Conservation (phyloP, 2,113 vertebrate species). For the Sinosuthora webbiana region DNA sequence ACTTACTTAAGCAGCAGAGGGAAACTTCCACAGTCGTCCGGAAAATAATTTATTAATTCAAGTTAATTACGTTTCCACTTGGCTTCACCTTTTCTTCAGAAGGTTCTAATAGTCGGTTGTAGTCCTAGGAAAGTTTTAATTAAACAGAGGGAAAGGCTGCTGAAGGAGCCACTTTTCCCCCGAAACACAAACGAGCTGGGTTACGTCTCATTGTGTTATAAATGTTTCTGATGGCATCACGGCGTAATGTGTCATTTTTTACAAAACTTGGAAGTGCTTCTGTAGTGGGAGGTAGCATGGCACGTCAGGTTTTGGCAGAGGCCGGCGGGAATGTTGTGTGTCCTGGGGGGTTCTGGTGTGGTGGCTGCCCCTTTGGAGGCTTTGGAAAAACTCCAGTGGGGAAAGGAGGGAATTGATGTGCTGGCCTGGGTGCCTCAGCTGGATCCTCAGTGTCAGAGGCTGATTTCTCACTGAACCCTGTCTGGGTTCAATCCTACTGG, state of each 20-base stretch:
- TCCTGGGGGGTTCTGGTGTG: background rate
- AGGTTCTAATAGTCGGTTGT: background rate
- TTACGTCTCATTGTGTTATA: background rate
- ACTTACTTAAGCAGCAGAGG: background rate
- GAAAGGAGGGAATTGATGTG: background rate
- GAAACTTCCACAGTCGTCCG: fast-evolving
- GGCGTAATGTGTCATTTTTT: background rate
- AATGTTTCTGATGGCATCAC: background rate
- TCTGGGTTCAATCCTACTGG: background rate
- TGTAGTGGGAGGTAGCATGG: fast-evolving
- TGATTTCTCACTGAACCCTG: background rate
- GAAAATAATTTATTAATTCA: background rate
- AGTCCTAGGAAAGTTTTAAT: background rate
- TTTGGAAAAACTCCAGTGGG: background rate
- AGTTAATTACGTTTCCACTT: background rate
- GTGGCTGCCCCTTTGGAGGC: background rate
- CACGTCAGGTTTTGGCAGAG: background rate
- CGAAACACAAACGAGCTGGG: fast-evolving
- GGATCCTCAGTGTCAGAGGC: background rate
- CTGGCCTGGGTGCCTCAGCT: fast-evolving
- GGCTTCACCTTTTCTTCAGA: background rate
- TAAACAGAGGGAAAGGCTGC: background rate
- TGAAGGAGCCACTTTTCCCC: background rate
- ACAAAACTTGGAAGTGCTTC: background rate
- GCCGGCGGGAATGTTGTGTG: background rate